phyloP scores from a whole-genome alignment of 1,140 invertebrate species.

The Apis mellifera region DNA sequence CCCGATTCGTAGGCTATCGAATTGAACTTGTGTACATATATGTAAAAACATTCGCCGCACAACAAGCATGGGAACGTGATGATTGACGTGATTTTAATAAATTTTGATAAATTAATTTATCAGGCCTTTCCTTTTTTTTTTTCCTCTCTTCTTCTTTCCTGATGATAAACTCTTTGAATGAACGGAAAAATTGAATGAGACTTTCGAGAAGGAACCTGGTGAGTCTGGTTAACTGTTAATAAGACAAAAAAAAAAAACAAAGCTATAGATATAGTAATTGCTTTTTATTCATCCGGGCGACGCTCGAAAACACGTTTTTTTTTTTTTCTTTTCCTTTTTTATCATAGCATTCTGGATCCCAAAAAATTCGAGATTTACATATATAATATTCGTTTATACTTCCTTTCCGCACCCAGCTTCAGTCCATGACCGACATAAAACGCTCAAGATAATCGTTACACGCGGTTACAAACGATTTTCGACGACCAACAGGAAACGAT shows the following conservation, averaged over 20 bases:
- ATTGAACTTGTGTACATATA: constrained; percentile 69
- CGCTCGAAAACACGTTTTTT: constrained; percentile 38
- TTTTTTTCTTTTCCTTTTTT: neutral
- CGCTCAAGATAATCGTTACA: constrained; percentile 4
- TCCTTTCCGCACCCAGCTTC: constrained; percentile 7
- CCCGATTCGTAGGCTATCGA: constrained; percentile 63
- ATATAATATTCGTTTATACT: constrained; percentile 17
- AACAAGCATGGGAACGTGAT: constrained; percentile 68
- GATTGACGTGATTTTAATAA: constrained; percentile 47
- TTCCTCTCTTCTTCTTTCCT: neutral
- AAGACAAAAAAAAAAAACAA: neutral
- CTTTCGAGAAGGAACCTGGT: neutral
- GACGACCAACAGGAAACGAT: constrained; percentile 19
- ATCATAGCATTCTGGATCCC: constrained; percentile 4
- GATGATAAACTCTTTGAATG: neutral
- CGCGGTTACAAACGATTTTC: neutral
- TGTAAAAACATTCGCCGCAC: constrained; percentile 74
- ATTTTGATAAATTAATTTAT: neutral
- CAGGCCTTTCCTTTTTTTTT: neutral
- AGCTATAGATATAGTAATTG: neutral
- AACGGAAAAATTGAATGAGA: no score
- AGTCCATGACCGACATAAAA: constrained; percentile 19
- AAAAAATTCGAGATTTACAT: constrained; percentile 12
- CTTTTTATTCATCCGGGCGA: constrained; percentile 38
- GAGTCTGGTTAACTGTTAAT: neutral